phyloP scores from a whole-genome alignment of 64 coral and sea anemone species.

The Acropora yongei region DNA sequence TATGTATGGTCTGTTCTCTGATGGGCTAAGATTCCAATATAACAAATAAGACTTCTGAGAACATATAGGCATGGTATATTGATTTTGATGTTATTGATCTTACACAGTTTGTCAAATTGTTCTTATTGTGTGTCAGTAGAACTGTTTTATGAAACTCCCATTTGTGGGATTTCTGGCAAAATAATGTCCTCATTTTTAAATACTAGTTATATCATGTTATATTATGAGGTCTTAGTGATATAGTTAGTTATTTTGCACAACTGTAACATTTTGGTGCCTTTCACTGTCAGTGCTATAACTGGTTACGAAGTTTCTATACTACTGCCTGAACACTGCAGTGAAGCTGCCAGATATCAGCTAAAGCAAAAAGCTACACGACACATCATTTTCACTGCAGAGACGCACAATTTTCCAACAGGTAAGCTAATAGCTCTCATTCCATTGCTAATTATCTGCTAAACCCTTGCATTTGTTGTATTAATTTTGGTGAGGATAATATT shows the following conservation, averaged over 20 bases:
- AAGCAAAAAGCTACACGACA: constrained; percentile 70
- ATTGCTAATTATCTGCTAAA: neutral
- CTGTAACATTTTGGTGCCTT: neutral
- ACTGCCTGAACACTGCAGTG: constrained; percentile 59
- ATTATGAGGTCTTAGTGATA: neutral
- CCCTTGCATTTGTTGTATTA: neutral
- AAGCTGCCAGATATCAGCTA: constrained; percentile 72
- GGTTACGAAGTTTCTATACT: constrained; percentile 76
- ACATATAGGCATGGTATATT: too few relatives aligned
- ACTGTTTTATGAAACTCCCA: too few relatives aligned
- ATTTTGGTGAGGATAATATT: too few relatives aligned
- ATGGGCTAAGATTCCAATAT: too few relatives aligned
- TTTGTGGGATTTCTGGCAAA: too few relatives aligned
- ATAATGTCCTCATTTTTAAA: too few relatives aligned
- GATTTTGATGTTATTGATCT: too few relatives aligned
- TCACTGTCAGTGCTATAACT: constrained; percentile 78
- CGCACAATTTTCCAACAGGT: constrained; percentile 99
- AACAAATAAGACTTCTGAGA: too few relatives aligned
- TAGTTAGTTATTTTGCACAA: neutral
- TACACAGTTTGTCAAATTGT: too few relatives aligned
- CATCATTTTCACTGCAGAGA: constrained; percentile 98
- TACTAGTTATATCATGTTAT: too few relatives aligned
- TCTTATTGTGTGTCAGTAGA: too few relatives aligned
- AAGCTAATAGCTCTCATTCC: neutral
- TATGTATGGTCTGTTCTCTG: too few relatives aligned